Evolutionary conservation across 1,140 invertebrate species (phyloP), one percentile per base, ranked within the genome.

Genomic region (Pteromalus puparum): DNA sequence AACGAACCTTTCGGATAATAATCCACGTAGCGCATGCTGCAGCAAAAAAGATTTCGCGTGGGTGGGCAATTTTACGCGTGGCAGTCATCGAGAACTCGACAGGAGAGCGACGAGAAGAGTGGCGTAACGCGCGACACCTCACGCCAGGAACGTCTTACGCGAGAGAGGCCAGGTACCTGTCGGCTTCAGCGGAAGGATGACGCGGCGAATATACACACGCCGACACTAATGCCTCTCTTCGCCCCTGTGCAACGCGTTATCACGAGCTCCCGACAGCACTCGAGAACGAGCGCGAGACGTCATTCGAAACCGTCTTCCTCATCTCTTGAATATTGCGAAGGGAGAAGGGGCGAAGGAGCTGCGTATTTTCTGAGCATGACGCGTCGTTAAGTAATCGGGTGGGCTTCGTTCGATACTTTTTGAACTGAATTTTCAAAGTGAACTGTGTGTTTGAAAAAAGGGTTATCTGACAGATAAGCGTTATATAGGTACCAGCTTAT

Each of bases 1-100:
- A 48, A 48, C 10, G 5, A 13, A 48, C 0, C 46, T 48, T 10
- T 10, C 10, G 10, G 15, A 48, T 48, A 1, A 48, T 48, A 34
- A 34, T 48, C 12, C 46, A 9, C 10, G 46, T 53, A 21, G 48
- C 12, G 21, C 53, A 61, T 21, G 18, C 67, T 1, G 30, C 38
- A 65, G 34, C 30, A 83, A 82, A 74, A 84, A 79, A 46, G 13
- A 73, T 73, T 46, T 42, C 42, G 67, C 82, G 75, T 46, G 75
- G 82, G 67, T 65, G 82, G 76, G 30, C 76, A n/a, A 83, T 83
- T 83, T 83, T n/a, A 61, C 67, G 24, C 65, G 46, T 24, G 74
- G 28, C 18, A 80, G 38, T 72, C 78, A 80, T 80, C 78, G 21
- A 26, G 10, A 34, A 18, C 65, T 26, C 65, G 24, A 46, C 12